Evolutionary conservation across 2,888 invertebrate species (phyloP).

Genomic region (Uloborus plumipes): DNA sequence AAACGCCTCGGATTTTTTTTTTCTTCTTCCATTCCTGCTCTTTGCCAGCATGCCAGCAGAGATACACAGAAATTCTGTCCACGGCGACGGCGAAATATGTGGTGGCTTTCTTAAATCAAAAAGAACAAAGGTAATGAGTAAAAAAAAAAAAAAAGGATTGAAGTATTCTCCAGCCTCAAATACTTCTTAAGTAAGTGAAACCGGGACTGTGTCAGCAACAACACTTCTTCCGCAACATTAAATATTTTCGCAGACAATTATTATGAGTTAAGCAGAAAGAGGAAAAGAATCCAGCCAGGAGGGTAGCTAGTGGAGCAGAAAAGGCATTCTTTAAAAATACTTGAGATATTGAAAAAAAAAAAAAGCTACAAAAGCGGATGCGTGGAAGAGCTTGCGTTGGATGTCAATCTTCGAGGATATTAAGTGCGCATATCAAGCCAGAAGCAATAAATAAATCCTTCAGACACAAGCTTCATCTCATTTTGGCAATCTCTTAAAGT

Average conservation of each 20-base stretch:
- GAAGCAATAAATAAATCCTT: slow-evolving; percentile 63
- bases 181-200: slow-evolving; percentile 58
- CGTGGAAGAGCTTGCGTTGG: not conserved
- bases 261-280: slow-evolving; percentile 49
- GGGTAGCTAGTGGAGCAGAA: slow-evolving; percentile 22
- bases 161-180: slow-evolving; percentile 28
- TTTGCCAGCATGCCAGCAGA: slow-evolving; percentile 10
- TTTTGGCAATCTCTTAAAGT: slow-evolving; percentile 62
- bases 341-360: slow-evolving; percentile 36
- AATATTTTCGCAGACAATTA: slow-evolving; percentile 57
- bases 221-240: slow-evolving; percentile 54
- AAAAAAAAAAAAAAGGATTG: slow-evolving; percentile 13
- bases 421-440: slow-evolving; percentile 62
- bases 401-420: slow-evolving; percentile 56
- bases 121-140: slow-evolving; percentile 3
- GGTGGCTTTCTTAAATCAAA: slow-evolving; percentile 23
- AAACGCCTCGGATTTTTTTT: slow-evolving; percentile 19
- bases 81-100: slow-evolving; percentile 51
- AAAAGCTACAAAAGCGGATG: not conserved
- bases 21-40: slow-evolving; percentile 1
- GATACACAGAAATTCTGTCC: slow-evolving; percentile 15
- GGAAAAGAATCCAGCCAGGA: slow-evolving; percentile 20
- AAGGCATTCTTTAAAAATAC: slow-evolving; percentile 35
- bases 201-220: slow-evolving; percentile 51
- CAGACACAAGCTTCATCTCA: slow-evolving; percentile 49